Conservation (phyloP, 2,113 vertebrate genomes). For the Ptilorrhoa leucosticta region DNA sequence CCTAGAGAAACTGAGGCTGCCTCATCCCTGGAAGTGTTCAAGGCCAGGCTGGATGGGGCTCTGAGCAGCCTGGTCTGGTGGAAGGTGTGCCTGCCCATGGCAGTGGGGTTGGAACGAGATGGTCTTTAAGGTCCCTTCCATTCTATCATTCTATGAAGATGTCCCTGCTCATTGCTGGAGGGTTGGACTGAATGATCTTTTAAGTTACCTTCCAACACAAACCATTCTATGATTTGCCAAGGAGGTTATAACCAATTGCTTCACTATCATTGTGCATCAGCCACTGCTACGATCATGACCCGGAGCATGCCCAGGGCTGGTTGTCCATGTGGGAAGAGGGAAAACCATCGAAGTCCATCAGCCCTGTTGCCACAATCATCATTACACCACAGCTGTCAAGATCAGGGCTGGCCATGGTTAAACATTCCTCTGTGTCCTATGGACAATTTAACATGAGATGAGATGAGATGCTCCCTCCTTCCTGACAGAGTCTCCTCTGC, state of each 20-base stretch:
- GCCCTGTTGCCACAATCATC: background rate
- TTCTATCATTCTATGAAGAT: background rate
- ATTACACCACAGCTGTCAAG: background rate
- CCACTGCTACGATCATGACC: accelerated
- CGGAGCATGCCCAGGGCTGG: background rate
- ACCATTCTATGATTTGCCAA: background rate
- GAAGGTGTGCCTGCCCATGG: background rate
- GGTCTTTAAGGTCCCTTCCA: background rate
- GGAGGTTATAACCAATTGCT: background rate
- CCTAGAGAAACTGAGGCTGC: background rate
- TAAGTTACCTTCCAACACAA: background rate
- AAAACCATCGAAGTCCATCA: background rate
- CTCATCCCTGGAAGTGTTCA: background rate
- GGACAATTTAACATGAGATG: background rate
- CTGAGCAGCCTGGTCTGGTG: background rate
- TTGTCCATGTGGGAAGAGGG: background rate
- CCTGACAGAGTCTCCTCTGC: background rate
- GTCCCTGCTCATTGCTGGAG: background rate
- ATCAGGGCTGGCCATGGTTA: background rate
- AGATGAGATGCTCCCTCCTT: background rate
- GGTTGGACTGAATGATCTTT: background rate
- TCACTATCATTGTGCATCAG: background rate
- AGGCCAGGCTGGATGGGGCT: background rate
- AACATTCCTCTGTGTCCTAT: background rate
- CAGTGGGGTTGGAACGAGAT: background rate